These are phyloP conservation scores for Drosophila virilis DNA, from an alignment of 1,140 invertebrate genomes.

Conservation along the genomic window DNA sequence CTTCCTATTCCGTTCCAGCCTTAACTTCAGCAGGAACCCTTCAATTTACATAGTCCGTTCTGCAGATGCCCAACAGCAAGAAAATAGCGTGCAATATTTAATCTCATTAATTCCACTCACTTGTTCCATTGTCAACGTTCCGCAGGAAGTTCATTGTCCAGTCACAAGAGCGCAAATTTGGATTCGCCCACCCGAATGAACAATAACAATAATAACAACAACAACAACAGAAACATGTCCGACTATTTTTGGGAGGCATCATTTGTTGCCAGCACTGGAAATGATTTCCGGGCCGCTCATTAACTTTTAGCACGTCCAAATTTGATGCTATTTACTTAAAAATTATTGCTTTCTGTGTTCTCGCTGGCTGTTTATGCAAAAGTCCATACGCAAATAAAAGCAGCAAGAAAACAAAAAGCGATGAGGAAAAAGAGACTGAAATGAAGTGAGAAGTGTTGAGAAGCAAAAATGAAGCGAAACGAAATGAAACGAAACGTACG, in stretches of 20 bases:
- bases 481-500: not conserved
- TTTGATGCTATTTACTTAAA: constrained; percentile 71
- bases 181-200: constrained; percentile 1
- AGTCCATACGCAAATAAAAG: constrained; percentile 18
- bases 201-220: not conserved
- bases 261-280: constrained; percentile 41
- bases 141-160: constrained; percentile 18
- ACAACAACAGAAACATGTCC: not conserved
- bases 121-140: constrained; percentile 14
- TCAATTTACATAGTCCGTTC: not conserved
- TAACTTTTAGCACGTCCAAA: constrained; percentile 65
- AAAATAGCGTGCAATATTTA: not conserved
- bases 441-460: not conserved
- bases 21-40: not conserved
- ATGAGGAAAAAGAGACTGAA: constrained; percentile 4
- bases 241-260: constrained; percentile 6
- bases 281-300: constrained; percentile 71
- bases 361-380: constrained; percentile 31
- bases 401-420: not conserved
- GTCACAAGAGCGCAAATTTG: not conserved
- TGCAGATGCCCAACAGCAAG: not conserved
- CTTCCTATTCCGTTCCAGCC: not conserved
- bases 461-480: not conserved
- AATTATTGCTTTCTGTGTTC: constrained; percentile 22
- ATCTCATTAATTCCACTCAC: not conserved